A percentile compares a stretch with the other conserved stretches of the same genome.
phyloP scores from a whole-genome alignment of 2,113 vertebrate species.

The Scortum barcoo region DNA sequence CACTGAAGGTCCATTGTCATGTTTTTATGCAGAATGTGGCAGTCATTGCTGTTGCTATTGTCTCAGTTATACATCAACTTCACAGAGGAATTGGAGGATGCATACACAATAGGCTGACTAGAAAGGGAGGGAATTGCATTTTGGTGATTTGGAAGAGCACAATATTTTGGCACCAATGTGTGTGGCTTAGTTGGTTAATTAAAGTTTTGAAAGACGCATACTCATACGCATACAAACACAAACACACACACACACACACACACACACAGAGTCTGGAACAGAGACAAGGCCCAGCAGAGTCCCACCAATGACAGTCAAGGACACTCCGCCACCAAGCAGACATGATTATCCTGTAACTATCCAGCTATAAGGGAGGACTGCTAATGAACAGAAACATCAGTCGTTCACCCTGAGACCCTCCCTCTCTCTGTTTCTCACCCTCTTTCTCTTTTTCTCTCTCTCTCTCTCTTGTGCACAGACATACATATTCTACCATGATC shows the following conservation, averaged over 20 bases:
- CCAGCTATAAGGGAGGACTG: slow-evolving; percentile 51
- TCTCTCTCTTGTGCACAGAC: neutral
- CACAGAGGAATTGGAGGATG: slow-evolving; percentile 22
- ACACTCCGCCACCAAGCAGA: slow-evolving; percentile 48
- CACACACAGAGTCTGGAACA: slow-evolving; percentile 47
- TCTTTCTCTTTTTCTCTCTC: neutral
- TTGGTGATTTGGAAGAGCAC: slow-evolving; percentile 37
- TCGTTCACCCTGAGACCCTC: neutral
- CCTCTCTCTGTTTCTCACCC: neutral
- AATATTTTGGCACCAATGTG: slow-evolving; percentile 35
- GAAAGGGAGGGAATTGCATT: slow-evolving; percentile 21
- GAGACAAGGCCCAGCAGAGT: slow-evolving; percentile 51
- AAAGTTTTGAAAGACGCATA: slow-evolving; percentile 63
- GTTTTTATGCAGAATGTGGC: neutral
- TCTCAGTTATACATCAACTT: slow-evolving; percentile 22
- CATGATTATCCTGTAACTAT: slow-evolving; percentile 62
- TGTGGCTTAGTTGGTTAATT: slow-evolving; percentile 55
- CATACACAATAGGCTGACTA: slow-evolving; percentile 15
- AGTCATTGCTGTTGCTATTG: neutral
- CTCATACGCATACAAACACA: neutral
- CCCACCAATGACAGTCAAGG: slow-evolving; percentile 72
- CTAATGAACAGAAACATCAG: slow-evolving; percentile 68
- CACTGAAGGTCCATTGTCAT: neutral
- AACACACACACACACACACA: slow-evolving; percentile 16
- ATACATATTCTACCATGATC: slow-evolving; percentile 17